Percentiles rank a stretch among this genome's conserved stretches.
These are phyloP conservation scores for Thunnus thynnus DNA, from an alignment of 2,113 vertebrate species.

Conservation along the genomic window DNA sequence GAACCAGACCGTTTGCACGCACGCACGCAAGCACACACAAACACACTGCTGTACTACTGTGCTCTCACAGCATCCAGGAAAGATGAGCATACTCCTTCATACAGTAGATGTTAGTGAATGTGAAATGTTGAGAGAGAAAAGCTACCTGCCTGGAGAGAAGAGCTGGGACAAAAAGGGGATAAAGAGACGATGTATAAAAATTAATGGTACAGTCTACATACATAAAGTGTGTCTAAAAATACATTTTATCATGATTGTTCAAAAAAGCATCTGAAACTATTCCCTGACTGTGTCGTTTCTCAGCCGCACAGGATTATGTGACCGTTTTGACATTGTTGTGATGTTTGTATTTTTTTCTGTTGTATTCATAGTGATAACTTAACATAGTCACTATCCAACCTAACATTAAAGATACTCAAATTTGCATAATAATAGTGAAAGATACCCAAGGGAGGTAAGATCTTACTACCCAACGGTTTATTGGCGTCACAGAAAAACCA, in stretches of 20 bases:
- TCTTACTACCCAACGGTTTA: background rate
- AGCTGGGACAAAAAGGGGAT: background rate
- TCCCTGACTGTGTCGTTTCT: too few species aligned
- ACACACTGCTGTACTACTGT: conserved; percentile 10
- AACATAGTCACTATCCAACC: background rate
- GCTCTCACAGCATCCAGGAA: conserved; percentile 32
- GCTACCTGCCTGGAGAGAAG: background rate
- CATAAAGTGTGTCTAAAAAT: background rate
- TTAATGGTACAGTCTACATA: background rate
- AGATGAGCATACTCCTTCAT: conserved; percentile 40
- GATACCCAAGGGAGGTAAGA: background rate
- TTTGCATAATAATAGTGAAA: background rate
- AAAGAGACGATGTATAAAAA: background rate
- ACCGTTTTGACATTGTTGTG: background rate
- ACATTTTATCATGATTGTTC: background rate
- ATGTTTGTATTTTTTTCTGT: background rate
- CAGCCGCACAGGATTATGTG: background rate
- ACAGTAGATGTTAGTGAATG: conserved; percentile 25
- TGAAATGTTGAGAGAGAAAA: conserved; percentile 7
- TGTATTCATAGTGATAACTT: background rate
- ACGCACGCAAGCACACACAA: background rate
- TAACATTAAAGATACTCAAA: background rate
- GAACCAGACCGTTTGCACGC: conserved; percentile 30
- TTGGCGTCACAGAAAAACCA: conserved; percentile 9
- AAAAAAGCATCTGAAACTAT: background rate